Conservation (phyloP, 2,888 invertebrate genomes). For the Mimachlamys varia region DNA sequence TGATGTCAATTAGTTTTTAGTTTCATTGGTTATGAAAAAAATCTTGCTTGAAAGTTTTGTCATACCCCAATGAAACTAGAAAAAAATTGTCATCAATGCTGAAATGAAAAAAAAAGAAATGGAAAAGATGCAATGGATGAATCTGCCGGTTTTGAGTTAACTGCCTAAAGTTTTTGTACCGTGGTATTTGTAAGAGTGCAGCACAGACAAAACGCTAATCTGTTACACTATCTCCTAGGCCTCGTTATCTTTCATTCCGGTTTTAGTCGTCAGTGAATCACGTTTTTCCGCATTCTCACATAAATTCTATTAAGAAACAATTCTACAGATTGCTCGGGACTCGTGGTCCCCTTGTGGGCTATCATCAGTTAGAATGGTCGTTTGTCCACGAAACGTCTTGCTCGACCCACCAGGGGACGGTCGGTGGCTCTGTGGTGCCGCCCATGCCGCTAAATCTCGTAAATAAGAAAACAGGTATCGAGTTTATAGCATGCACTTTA, state of each 20-base stretch:
- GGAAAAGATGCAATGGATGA: no score
- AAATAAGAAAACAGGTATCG: neutral
- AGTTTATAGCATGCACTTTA: neutral
- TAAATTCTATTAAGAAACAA: constrained; percentile 1
- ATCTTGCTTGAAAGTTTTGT: no score
- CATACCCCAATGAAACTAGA: neutral
- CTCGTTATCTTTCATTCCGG: neutral
- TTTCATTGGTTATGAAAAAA: no score
- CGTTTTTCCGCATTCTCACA: neutral
- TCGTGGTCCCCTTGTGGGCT: neutral
- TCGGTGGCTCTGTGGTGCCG: neutral
- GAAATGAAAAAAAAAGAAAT: no score
- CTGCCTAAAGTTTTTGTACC: no score
- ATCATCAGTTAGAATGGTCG: neutral
- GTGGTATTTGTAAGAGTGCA: neutral
- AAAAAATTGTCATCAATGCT: no score
- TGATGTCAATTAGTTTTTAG: no score
- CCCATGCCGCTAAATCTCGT: neutral
- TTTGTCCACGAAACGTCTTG: neutral
- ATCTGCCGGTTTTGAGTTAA: no score
- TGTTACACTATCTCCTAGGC: neutral
- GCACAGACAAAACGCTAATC: neutral
- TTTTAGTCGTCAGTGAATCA: neutral
- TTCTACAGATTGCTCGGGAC: neutral
- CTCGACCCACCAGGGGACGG: neutral